Conservation (phyloP, 2,797 vertebrate species). For the Botia almorhae region DNA sequence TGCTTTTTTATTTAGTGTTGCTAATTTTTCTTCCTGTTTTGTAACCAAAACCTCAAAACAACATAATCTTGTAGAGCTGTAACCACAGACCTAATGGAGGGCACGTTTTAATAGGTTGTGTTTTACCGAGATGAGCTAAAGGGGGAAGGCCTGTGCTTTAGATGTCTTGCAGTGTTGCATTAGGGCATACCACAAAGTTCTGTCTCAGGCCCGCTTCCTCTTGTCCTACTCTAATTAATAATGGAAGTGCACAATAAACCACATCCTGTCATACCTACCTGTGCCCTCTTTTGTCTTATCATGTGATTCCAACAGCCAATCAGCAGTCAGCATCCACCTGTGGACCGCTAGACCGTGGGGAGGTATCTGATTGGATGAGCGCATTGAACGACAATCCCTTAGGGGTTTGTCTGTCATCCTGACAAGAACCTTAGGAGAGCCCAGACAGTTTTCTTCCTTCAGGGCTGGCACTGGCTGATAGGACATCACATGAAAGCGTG, state of each 20-base stretch:
- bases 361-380: slow-evolving; percentile 27
- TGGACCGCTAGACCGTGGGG: neutral
- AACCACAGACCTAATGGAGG: slow-evolving; percentile 64
- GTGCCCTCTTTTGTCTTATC: neutral
- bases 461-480: slow-evolving; percentile 31
- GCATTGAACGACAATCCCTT: slow-evolving; percentile 29
- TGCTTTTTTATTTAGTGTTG: slow-evolving; percentile 16
- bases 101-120: slow-evolving; percentile 59
- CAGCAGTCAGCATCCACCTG: neutral
- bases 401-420: slow-evolving; percentile 29
- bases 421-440: slow-evolving; percentile 38
- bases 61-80: slow-evolving; percentile 39
- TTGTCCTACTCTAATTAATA: slow-evolving; percentile 73
- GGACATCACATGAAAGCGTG: slow-evolving; percentile 44
- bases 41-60: slow-evolving; percentile 33
- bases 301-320: slow-evolving; percentile 31
- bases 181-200: slow-evolving; percentile 62
- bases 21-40: neutral
- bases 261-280: slow-evolving; percentile 24
- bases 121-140: slow-evolving; percentile 59
- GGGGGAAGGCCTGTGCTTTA: slow-evolving; percentile 58
- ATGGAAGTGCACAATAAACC: slow-evolving; percentile 74
- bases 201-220: slow-evolving; percentile 64
- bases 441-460: slow-evolving; percentile 32
- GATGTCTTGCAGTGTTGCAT: slow-evolving; percentile 57